Evolutionary conservation across 1,140 invertebrate species (phyloP).

Genomic region (Stegodyphus mimosarum): DNA sequence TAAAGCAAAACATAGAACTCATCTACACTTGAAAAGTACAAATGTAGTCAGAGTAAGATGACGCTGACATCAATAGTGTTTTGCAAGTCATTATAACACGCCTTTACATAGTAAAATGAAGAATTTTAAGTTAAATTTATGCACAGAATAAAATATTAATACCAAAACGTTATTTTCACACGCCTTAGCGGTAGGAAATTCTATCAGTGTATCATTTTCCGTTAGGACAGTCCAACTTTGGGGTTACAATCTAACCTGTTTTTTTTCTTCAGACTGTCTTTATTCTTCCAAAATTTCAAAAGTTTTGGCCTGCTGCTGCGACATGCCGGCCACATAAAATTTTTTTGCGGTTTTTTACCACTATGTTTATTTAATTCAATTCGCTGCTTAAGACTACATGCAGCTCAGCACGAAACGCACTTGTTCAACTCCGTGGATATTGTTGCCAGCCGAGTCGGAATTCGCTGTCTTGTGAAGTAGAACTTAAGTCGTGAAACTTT

Average conservation of each 20-base stretch:
- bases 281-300: slow-evolving; percentile 58
- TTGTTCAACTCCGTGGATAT: slow-evolving; percentile 1
- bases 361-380: slow-evolving; percentile 17
- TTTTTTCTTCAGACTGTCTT: slow-evolving; percentile 59
- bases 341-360: slow-evolving; percentile 44
- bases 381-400: slow-evolving; percentile 42
- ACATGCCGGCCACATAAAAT: slow-evolving; percentile 61
- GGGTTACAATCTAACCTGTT: slow-evolving; percentile 39
- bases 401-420: slow-evolving; percentile 30
- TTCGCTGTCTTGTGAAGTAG: too few relatives aligned
- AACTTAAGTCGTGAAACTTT: too few relatives aligned
- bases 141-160: too few relatives aligned
- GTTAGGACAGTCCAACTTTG: neutral
- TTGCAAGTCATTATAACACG: too few relatives aligned
- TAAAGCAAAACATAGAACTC: too few relatives aligned
- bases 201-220: slow-evolving; percentile 2
- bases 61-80: too few relatives aligned
- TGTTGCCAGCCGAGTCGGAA: too few relatives aligned
- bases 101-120: too few relatives aligned
- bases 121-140: too few relatives aligned
- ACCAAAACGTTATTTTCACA: neutral
- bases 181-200: neutral
- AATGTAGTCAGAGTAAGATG: too few relatives aligned
- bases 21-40: too few relatives aligned
- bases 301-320: slow-evolving; percentile 59